Conservation (phyloP, 2,888 invertebrate genomes). For the Adela reaumurella region DNA sequence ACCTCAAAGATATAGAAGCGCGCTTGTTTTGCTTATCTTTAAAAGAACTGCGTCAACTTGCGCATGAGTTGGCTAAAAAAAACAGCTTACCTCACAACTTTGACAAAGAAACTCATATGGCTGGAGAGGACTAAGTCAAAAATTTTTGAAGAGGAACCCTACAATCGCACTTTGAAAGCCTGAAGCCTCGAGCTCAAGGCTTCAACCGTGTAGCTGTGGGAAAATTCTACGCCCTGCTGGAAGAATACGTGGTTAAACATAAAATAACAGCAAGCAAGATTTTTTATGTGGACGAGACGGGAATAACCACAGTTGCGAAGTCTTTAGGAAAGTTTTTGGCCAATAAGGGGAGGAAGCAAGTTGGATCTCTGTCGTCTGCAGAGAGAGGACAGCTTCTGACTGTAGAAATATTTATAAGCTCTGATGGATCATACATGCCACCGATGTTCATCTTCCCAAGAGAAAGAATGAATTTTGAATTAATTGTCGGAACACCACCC, state of each 20-base stretch:
- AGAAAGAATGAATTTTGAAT: constrained; percentile 4
- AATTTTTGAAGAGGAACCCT: constrained; percentile 12
- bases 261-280: constrained; percentile 16
- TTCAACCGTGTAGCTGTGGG: constrained; percentile 8
- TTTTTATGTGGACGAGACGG: constrained; percentile 20
- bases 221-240: constrained; percentile 13
- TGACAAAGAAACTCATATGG: background rate
- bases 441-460: constrained; percentile 5
- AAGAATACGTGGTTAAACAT: constrained; percentile 12
- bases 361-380: constrained; percentile 17
- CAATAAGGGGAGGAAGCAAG: constrained; percentile 16
- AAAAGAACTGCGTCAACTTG: constrained; percentile 2
- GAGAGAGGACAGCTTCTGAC: constrained; percentile 17
- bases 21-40: constrained; percentile 1
- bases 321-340: constrained; percentile 15
- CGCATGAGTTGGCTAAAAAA: constrained; percentile 3
- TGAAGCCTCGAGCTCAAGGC: constrained; percentile 12
- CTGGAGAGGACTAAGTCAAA: constrained; percentile 11
- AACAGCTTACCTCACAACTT: background rate
- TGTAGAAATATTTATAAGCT: constrained; percentile 16
- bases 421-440: constrained; percentile 17
- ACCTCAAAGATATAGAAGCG: constrained; percentile 1
- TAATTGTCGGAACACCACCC: constrained; percentile 12
- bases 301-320: constrained; percentile 16
- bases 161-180: constrained; percentile 12